Evolutionary conservation across 2,888 invertebrate species (phyloP).

Genomic region (Agrotis segetum): DNA sequence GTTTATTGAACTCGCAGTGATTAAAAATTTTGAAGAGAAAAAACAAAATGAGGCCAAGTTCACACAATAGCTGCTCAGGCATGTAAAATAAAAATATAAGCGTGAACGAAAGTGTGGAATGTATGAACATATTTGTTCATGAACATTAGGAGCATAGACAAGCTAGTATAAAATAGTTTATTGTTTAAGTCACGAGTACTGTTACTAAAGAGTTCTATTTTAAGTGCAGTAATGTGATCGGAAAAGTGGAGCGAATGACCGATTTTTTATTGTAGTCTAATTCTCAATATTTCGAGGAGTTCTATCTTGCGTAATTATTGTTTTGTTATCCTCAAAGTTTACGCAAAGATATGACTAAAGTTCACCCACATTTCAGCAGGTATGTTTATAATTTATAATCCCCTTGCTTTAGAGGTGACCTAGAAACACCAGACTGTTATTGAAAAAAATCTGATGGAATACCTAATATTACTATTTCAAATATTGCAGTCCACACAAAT

Average conservation of each 20-base stretch:
- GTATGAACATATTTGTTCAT: conserved; percentile 3
- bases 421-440: background rate
- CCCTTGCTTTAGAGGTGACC: background rate
- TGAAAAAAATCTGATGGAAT: background rate
- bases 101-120: conserved; percentile 35
- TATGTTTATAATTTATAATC: background rate
- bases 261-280: conserved; percentile 21
- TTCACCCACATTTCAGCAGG: background rate
- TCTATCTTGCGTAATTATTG: background rate
- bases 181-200: conserved; percentile 40
- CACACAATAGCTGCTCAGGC: conserved; percentile 14
- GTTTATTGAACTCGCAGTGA: conserved; percentile 33
- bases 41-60: conserved; percentile 56
- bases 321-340: background rate
- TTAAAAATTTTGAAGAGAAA: conserved; percentile 1
- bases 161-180: conserved; percentile 11
- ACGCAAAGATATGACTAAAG: background rate
- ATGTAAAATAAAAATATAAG: conserved; percentile 36
- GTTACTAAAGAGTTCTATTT: conserved; percentile 33
- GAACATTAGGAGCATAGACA: background rate
- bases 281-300: conserved; percentile 3
- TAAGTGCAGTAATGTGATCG: conserved; percentile 33
- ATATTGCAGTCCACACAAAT: too few relatives aligned
- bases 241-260: conserved; percentile 31
- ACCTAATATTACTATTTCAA: too few relatives aligned